Base-by-base conservation (phyloP, 23 tunicate species). In the Botrylloides violaceus region DNA sequence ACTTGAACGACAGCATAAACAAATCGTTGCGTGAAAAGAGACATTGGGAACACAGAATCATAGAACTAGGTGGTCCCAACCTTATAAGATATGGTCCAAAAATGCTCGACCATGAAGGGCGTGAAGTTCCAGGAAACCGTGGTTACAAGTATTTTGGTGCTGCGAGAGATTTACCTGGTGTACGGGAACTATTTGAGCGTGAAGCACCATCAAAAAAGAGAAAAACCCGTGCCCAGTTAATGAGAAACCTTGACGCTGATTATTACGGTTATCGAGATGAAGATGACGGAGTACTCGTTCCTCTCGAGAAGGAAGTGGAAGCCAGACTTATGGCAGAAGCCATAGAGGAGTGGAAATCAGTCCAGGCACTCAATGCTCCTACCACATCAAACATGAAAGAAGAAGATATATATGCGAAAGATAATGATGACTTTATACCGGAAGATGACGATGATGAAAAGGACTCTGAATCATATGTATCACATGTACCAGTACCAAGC, bases 91-190 rank as follows among this genome's bases (percentile, higher is more conserved):
- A 86, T 35, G 95, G 99, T 75, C 95, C 95, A 1, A 88, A 83
- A 75, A 95, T 95, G 99, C 72, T 95, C 35, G 99, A 95, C 60
- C 90, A 87, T 53, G 99, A 95, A 38, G 99, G 99, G 3, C 87
- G 87, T 61, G 91, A 70, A 59, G 90, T 95, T 55, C 99, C 95
- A 0, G 95, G 99, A 12, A 95, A 95, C 65, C 57, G 92, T 61
- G 99, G 99, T 12, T 95, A 95, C 74, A 95, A 95, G 82, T 88
- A 95, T 73, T 95, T 95, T 58, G 99, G 99, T 3, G 99, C 99
- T 2, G 99, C 99, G 20, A 95, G 87, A 65, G 99, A 95, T 60
- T 64, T 95, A 32, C 99, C 99, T 9, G 99, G 99, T 1, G 99
- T 95, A 5, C 60, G 96, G 32, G 99, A 95, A 50, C 66, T 95